Conservation (phyloP, 2,888 invertebrate genomes). For the Diadegma fenestrale region DNA sequence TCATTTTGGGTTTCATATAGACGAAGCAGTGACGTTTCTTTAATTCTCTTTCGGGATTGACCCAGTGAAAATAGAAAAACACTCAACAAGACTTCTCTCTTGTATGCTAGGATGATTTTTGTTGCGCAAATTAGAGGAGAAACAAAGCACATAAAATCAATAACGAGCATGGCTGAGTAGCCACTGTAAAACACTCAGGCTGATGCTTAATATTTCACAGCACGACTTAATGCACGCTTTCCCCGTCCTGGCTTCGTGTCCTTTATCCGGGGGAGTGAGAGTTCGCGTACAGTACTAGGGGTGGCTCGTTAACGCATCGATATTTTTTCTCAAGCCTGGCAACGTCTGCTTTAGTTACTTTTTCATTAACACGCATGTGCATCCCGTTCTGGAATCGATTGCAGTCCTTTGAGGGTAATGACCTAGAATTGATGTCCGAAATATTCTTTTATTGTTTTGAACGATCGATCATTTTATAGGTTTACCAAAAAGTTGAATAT, state of each 20-base stretch:
- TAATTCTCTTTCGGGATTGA: not conserved
- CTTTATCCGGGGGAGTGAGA: slow-evolving; percentile 57
- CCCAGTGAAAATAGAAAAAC: not conserved
- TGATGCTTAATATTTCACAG: slow-evolving; percentile 80
- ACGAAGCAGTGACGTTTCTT: not conserved
- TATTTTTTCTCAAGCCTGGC: slow-evolving; percentile 9
- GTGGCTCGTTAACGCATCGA: slow-evolving; percentile 44
- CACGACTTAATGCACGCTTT: slow-evolving; percentile 74
- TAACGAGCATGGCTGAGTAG: slow-evolving; percentile 78
- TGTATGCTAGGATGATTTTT: not conserved
- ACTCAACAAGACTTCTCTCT: not conserved
- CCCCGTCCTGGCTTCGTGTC: slow-evolving; percentile 50
- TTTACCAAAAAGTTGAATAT: not conserved
- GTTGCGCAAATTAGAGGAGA: slow-evolving; percentile 21
- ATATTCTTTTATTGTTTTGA: not conserved
- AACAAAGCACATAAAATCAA: slow-evolving; percentile 75
- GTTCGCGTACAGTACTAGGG: slow-evolving; percentile 26
- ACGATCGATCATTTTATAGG: not conserved
- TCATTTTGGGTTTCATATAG: not conserved
- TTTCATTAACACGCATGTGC: not conserved
- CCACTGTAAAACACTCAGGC: slow-evolving; percentile 79
- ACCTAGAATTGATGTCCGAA: not conserved
- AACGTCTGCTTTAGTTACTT: not conserved
- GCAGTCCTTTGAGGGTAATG: not conserved
- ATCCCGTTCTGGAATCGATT: not conserved